Percentiles rank a stretch among this genome's conserved stretches.
These are phyloP conservation scores for Anabacerthia variegaticeps DNA, from an alignment of 2,797 vertebrate species.

Conservation along the genomic window DNA sequence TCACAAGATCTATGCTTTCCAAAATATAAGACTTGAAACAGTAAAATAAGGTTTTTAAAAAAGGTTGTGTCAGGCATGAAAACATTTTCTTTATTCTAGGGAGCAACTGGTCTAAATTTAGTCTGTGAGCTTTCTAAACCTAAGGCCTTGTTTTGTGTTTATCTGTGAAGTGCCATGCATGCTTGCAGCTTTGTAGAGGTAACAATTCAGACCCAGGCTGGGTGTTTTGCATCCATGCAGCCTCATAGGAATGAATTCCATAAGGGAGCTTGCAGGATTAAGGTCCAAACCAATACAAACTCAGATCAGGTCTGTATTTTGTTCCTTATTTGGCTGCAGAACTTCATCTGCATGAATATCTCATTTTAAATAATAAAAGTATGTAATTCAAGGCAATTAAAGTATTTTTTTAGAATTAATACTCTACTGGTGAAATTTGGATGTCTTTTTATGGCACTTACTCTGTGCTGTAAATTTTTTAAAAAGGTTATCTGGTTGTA, in stretches of 20 bases:
- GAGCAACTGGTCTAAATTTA: not conserved
- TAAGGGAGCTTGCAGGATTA: not conserved
- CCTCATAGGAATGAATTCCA: not conserved
- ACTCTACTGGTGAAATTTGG: not conserved
- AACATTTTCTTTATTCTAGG: not conserved
- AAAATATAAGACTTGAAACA: not conserved
- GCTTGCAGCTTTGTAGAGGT: not conserved
- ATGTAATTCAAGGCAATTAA: not conserved
- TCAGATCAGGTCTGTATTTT: not conserved
- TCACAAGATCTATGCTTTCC: not conserved
- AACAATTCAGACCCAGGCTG: accelerated
- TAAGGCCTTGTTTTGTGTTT: not conserved
- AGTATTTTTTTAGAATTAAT: not conserved
- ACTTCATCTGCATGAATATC: not conserved
- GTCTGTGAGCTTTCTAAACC: not conserved
- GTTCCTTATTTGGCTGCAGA: not conserved
- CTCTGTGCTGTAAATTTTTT: not conserved
- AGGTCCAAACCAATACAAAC: not conserved
- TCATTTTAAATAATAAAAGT: not conserved
- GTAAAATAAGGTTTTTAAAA: not conserved
- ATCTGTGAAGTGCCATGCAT: not conserved
- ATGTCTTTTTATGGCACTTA: not conserved
- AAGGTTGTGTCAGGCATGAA: not conserved
- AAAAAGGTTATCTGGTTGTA: not conserved
- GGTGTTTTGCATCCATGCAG: not conserved